phyloP scores from a whole-genome alignment of 2,113 vertebrate species.

The Noctilio leporinus region DNA sequence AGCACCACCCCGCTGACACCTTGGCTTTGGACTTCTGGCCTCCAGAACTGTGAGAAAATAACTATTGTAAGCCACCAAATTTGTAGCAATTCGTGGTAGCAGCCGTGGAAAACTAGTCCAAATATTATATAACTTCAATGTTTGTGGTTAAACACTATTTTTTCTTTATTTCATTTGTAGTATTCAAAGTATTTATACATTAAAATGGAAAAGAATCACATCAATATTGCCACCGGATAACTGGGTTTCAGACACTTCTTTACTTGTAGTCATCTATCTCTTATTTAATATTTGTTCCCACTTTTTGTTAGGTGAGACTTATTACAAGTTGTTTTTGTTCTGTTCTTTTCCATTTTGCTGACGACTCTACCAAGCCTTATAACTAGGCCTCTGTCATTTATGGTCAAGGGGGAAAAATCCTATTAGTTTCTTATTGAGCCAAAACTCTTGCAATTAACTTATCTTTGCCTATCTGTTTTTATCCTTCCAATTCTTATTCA shows the following conservation, averaged over 20 bases:
- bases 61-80: neutral
- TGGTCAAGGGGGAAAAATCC: neutral
- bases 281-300: constrained; percentile 19
- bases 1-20: neutral
- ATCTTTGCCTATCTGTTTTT: neutral
- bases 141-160: neutral
- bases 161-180: constrained; percentile 7
- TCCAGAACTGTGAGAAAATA: neutral
- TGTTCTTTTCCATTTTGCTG: constrained; percentile 47
- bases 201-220: neutral
- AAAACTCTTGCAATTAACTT: constrained; percentile 24
- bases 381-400: constrained; percentile 45
- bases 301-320: constrained; percentile 28
- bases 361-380: constrained; percentile 28
- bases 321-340: constrained; percentile 34
- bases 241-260: neutral
- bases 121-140: neutral
- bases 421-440: constrained; percentile 9
- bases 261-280: neutral
- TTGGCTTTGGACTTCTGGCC: neutral
- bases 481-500: neutral
- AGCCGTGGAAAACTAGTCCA: neutral
- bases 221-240: neutral
- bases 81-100: neutral
- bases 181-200: neutral